Evolutionary conservation across 2,888 invertebrate genomes (phyloP).

Genomic region (Scaeva pyrastri): DNA sequence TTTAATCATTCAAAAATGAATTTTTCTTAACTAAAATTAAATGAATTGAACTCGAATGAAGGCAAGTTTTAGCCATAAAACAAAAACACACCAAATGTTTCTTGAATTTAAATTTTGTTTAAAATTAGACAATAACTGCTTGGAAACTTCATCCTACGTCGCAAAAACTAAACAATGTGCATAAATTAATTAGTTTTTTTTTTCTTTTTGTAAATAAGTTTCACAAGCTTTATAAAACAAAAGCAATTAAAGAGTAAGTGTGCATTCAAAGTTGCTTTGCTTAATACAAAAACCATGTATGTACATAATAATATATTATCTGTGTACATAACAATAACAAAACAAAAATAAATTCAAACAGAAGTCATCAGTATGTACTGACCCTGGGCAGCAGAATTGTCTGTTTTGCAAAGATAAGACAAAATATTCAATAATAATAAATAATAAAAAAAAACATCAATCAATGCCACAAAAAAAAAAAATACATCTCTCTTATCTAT

Average conservation of each 20-base stretch:
- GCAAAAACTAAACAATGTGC: conserved; percentile 10
- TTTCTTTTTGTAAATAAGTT: not conserved
- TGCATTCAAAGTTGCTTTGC: not conserved
- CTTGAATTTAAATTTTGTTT: not conserved
- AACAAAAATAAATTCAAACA: conserved; percentile 23
- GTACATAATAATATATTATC: not conserved
- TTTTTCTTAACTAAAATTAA: too few species aligned
- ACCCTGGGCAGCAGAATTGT: conserved; percentile 15
- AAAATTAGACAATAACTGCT: conserved; percentile 7
- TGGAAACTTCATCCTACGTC: conserved; percentile 16
- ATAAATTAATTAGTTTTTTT: conserved; percentile 17
- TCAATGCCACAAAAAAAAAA: conserved; percentile 4
- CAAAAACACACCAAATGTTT: not conserved
- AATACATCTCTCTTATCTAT: too few species aligned
- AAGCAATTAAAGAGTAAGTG: not conserved
- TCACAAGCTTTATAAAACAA: conserved; percentile 14
- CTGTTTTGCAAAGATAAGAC: conserved; percentile 30
- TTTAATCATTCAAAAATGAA: not conserved
- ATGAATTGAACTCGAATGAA: not conserved
- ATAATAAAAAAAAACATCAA: not conserved
- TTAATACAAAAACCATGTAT: conserved; percentile 14
- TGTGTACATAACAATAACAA: not conserved
- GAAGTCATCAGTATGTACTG: conserved; percentile 33
- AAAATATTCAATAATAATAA: conserved; percentile 1
- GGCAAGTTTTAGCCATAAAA: not conserved